These are phyloP conservation scores for Chrysomallon squamiferum DNA, from an alignment of 1,140 invertebrate species.

Conservation along the genomic window DNA sequence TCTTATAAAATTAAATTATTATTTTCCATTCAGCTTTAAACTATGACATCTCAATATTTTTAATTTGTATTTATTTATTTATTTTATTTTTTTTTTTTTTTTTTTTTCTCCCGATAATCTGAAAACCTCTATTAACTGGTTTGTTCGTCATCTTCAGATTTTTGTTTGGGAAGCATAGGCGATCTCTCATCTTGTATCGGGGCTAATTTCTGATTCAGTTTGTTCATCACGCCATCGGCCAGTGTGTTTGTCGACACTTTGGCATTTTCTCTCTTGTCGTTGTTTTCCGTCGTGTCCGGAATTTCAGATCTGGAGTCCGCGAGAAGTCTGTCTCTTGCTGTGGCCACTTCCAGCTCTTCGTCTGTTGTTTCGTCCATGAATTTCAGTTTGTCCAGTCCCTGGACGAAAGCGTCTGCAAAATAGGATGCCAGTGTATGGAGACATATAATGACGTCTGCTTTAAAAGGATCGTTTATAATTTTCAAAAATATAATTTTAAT, in stretches of 20 bases:
- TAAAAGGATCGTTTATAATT: too few relatives aligned
- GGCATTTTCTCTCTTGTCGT: background rate
- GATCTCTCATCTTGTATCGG: background rate
- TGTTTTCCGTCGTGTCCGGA: conserved; percentile 5
- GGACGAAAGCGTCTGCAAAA: conserved; percentile 14
- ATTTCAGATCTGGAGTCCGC: background rate
- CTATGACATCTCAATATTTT: too few relatives aligned
- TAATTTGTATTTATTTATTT: too few relatives aligned
- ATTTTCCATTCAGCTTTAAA: too few relatives aligned
- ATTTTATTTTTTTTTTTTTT: too few relatives aligned
- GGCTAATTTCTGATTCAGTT: conserved; percentile 5
- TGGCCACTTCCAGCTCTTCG: conserved; percentile 7
- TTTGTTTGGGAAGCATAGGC: background rate
- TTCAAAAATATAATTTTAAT: too few relatives aligned
- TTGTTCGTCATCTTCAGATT: background rate
- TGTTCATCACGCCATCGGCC: conserved; percentile 8
- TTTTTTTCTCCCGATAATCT: too few relatives aligned
- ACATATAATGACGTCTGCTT: too few relatives aligned
- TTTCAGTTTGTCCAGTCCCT: conserved; percentile 20
- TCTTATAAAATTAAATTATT: too few relatives aligned
- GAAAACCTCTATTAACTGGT: background rate
- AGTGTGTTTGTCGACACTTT: background rate
- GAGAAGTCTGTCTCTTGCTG: conserved; percentile 8
- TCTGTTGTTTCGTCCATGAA: conserved; percentile 22
- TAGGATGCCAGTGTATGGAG: too few relatives aligned